phyloP scores from a whole-genome alignment of 2,113 vertebrate genomes.

The Gorsachius goisagi region DNA sequence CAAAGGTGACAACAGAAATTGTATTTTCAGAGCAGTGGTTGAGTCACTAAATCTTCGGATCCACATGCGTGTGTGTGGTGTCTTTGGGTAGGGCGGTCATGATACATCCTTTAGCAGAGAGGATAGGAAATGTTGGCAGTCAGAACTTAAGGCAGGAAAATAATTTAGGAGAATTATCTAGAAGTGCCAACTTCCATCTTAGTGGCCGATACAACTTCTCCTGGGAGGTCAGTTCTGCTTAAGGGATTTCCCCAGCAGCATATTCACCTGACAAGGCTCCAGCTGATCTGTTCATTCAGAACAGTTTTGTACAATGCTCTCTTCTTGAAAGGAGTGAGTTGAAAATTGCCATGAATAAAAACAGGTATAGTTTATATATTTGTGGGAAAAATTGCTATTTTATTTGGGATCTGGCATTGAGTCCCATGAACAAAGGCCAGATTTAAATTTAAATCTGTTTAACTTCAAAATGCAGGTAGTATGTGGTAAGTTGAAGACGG shows the following conservation, averaged over 20 bases:
- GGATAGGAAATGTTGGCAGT: not conserved
- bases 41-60: not conserved
- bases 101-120: not conserved
- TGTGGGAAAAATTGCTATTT: not conserved
- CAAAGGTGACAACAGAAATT: not conserved
- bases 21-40: not conserved
- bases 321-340: not conserved
- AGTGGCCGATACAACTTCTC: not conserved
- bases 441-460: not conserved
- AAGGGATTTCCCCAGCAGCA: not conserved
- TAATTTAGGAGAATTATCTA: not conserved
- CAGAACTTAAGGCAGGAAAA: not conserved
- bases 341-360: not conserved
- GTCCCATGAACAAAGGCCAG: not conserved
- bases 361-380: not conserved
- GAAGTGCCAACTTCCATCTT: not conserved
- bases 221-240: not conserved
- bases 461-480: not conserved
- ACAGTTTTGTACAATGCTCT: not conserved
- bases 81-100: not conserved
- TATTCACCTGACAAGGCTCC: not conserved
- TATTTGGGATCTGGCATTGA: not conserved
- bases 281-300: not conserved
- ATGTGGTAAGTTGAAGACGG: not conserved
- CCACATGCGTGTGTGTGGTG: not conserved